Percentiles rank a stretch among this genome's conserved stretches.
These are phyloP conservation scores for Mustela lutreola DNA, from an alignment of 2,113 vertebrate genomes.

Conservation along the genomic window DNA sequence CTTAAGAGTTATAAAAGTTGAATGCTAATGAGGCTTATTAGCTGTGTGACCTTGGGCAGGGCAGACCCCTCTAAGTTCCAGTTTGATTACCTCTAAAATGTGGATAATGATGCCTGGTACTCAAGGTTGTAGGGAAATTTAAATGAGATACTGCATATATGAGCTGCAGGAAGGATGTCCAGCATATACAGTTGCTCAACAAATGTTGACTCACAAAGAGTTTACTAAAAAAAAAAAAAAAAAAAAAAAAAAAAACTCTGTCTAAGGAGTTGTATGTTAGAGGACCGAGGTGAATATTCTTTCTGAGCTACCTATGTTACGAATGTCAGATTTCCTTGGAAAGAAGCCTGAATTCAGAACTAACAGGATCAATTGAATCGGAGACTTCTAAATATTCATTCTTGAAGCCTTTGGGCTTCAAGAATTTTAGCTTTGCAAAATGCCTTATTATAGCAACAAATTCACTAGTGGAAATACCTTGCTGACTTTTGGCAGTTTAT, in stretches of 20 bases:
- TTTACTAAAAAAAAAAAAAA: neutral
- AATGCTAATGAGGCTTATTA: constrained; percentile 21
- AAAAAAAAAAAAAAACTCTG: neutral
- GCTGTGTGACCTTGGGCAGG: neutral
- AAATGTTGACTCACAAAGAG: neutral
- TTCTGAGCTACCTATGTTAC: neutral
- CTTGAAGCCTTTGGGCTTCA: neutral
- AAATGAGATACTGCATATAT: neutral
- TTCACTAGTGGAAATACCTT: neutral
- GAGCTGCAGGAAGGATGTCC: neutral
- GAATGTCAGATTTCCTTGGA: neutral
- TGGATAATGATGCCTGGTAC: neutral
- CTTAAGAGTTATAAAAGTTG: constrained; percentile 22
- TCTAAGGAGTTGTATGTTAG: neutral
- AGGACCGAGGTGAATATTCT: constrained; percentile 5
- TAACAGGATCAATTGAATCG: neutral
- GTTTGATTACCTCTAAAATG: neutral
- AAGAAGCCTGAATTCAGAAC: neutral
- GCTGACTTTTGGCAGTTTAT: constrained; percentile 24
- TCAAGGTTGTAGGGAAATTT: neutral
- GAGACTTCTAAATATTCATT: constrained; percentile 40
- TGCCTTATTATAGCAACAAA: constrained; percentile 2
- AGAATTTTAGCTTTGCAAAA: constrained; percentile 27
- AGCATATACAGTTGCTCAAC: neutral
- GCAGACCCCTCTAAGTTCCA: neutral